Conservation (phyloP, 2,797 vertebrate species). For the Apodemus agrarius region DNA sequence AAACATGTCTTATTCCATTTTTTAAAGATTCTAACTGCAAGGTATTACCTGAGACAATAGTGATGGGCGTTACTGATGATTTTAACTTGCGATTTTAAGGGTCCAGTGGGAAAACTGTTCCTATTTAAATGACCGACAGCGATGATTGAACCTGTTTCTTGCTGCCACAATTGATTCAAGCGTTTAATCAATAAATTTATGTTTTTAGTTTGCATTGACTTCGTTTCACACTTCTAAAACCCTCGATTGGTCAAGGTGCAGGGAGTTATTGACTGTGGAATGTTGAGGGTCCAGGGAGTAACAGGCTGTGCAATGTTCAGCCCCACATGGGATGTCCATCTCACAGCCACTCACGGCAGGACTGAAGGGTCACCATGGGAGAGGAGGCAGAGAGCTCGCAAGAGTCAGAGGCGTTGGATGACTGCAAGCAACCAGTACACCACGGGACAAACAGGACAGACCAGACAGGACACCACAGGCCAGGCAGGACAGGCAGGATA, state of each 20-base stretch:
- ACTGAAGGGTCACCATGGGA: too few relatives aligned
- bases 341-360: neutral
- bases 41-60: neutral
- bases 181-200: neutral
- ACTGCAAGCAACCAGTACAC: too few relatives aligned
- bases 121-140: neutral
- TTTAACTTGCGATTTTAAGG: constrained; percentile 3
- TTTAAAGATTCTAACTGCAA: neutral
- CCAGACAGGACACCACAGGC: too few relatives aligned
- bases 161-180: too few relatives aligned
- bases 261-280: neutral
- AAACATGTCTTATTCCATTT: neutral
- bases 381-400: too few relatives aligned
- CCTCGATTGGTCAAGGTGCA: too few relatives aligned
- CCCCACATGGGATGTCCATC: too few relatives aligned
- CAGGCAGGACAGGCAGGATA: too few relatives aligned
- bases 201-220: neutral
- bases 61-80: neutral
- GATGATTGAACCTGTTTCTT: neutral
- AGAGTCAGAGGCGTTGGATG: neutral
- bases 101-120: neutral
- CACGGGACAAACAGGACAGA: too few relatives aligned
- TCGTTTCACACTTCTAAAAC: neutral
- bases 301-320: neutral
- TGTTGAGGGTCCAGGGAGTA: neutral